Percentiles rank a stretch among this genome's conserved stretches.
These are phyloP conservation scores for Ashinkailepas kermadecensis DNA, from an alignment of 2,888 invertebrate species.

Conservation along the genomic window DNA sequence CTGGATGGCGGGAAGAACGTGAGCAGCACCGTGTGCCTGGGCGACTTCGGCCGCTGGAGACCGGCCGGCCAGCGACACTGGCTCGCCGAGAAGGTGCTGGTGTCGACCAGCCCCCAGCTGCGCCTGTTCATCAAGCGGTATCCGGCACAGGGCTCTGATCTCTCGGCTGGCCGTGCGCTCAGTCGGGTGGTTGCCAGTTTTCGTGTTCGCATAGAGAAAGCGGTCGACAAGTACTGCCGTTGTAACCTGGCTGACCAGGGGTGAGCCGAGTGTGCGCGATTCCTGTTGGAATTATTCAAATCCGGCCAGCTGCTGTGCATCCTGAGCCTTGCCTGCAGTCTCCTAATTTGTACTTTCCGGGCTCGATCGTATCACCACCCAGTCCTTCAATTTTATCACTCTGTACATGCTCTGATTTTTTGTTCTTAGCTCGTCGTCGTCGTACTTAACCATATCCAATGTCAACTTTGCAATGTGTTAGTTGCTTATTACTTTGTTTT, in stretches of 20 bases:
- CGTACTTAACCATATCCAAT: no score
- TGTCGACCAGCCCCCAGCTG: neutral
- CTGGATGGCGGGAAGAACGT: neutral
- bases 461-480: no score
- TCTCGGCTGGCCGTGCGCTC: neutral
- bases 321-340: no score
- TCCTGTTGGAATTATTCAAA: no score
- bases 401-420: no score
- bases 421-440: no score
- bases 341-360: no score
- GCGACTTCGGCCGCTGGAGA: slow-evolving; percentile 1
- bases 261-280: no score
- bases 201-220: neutral
- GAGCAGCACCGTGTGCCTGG: neutral
- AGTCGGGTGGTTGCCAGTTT: neutral
- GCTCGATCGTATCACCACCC: no score
- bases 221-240: neutral
- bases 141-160: neutral
- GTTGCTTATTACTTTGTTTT: no score
- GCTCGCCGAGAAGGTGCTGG: neutral
- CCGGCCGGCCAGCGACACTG: neutral
- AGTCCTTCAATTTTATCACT: no score
- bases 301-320: no score
- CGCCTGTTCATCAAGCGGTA: neutral
- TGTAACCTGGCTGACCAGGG: neutral